Conservation (phyloP, 1,140 invertebrate species). For the Lordiphosa stackelbergi region DNA sequence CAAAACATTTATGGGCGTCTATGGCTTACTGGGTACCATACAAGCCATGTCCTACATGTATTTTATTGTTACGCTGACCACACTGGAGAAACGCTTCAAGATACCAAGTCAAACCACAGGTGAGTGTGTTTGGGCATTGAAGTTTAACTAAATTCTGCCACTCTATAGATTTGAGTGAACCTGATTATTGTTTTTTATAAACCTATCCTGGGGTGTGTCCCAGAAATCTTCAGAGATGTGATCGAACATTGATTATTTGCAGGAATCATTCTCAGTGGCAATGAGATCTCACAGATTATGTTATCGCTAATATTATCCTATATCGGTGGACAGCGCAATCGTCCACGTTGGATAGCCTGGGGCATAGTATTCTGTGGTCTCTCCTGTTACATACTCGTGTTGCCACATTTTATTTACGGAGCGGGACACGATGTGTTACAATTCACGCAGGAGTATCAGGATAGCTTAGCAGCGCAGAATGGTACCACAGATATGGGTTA, state of each 20-base stretch:
- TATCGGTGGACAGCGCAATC: conserved; percentile 80
- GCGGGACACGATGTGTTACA: conserved; percentile 79
- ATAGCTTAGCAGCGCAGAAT: conserved; percentile 19
- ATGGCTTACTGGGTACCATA: conserved; percentile 83
- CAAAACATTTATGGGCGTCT: conserved; percentile 81
- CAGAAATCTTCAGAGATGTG: too few relatives aligned
- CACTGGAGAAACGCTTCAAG: conserved; percentile 85
- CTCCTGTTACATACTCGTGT: conserved; percentile 82
- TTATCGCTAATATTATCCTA: conserved; percentile 81
- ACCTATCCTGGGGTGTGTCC: too few relatives aligned
- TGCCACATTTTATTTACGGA: conserved; percentile 85
- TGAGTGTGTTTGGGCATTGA: conserved; percentile 55
- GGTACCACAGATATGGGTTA: conserved; percentile 17
- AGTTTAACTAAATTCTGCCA: not conserved
- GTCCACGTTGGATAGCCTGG: conserved; percentile 83
- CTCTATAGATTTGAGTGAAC: too few relatives aligned
- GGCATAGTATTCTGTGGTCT: conserved; percentile 81
- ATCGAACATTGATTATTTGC: conserved; percentile 17
- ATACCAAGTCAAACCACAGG: conserved; percentile 85
- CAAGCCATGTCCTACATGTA: conserved; percentile 86
- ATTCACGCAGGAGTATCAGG: conserved; percentile 77
- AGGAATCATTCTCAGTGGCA: conserved; percentile 84
- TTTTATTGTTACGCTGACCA: conserved; percentile 83
- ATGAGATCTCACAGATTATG: conserved; percentile 85
- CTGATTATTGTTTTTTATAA: too few relatives aligned